A percentile compares a stretch with the other conserved stretches of the same genome.
Conservation (phyloP, 2,113 vertebrate species). For the Recurvirostra avosetta region DNA sequence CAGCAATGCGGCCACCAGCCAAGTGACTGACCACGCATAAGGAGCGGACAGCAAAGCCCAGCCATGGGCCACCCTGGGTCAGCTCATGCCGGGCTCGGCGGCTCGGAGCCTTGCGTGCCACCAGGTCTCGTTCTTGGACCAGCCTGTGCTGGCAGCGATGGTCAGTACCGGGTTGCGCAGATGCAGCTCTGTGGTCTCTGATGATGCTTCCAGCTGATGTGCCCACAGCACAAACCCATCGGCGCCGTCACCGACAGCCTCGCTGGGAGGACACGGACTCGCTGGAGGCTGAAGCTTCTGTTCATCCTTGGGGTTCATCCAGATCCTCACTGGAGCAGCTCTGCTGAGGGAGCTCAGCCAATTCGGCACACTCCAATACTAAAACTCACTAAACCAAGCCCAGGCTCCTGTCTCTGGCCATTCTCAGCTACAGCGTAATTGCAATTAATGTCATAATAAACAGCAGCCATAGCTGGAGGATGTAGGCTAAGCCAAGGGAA, state of each 20-base stretch:
- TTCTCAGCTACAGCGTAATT: neutral
- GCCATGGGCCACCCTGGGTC: neutral
- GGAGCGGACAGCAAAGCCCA: neutral
- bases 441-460: neutral
- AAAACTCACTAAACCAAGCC: conserved; percentile 65
- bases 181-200: neutral
- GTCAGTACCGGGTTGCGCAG: accelerated
- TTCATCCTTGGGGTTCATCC: neutral
- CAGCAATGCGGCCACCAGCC: conserved; percentile 81
- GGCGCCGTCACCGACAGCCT: accelerated
- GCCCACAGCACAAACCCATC: neutral
- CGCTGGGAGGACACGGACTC: accelerated
- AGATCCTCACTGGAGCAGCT: neutral
- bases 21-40: conserved; percentile 75
- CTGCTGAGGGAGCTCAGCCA: neutral
- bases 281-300: neutral
- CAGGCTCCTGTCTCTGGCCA: neutral
- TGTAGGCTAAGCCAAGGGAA: neutral
- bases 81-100: neutral
- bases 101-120: neutral
- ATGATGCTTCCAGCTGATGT: neutral
- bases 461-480: neutral
- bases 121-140: neutral
- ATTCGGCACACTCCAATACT: neutral
- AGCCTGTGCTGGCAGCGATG: neutral